These are phyloP conservation scores for Poliocrania exsul DNA, from an alignment of 2,797 vertebrate species.

Conservation along the genomic window DNA sequence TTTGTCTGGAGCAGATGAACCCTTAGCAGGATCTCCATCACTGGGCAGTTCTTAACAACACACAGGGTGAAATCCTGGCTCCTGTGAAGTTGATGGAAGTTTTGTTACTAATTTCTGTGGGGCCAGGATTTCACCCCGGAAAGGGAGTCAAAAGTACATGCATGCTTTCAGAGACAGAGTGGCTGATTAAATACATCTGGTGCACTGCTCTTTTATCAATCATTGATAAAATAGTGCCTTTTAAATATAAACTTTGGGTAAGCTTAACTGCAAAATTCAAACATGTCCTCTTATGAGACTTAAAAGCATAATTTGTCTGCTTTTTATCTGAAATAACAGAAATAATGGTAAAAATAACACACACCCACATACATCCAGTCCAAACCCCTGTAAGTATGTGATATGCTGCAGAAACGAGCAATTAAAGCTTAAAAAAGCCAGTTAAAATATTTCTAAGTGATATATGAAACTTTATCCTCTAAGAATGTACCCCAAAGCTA, in stretches of 20 bases:
- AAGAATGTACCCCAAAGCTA: not conserved
- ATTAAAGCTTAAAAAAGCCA: not conserved
- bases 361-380: not conserved
- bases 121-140: slow-evolving; percentile 10
- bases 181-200: slow-evolving; percentile 41
- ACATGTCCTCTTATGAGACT: not conserved
- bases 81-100: not conserved
- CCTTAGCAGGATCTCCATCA: not conserved
- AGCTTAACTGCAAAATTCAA: not conserved
- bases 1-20: not conserved
- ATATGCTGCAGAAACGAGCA: not conserved
- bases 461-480: not conserved
- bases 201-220: slow-evolving; percentile 22
- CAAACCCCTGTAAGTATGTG: not conserved
- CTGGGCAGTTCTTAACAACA: not conserved
- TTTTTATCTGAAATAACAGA: slow-evolving; percentile 21
- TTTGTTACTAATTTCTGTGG: not conserved
- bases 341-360: not conserved
- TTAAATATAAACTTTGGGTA: slow-evolving; percentile 3
- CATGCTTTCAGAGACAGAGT: not conserved
- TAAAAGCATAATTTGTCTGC: not conserved
- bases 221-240: slow-evolving; percentile 39
- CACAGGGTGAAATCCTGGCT: slow-evolving; percentile 2
- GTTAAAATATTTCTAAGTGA: not conserved
- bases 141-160: slow-evolving; percentile 32